Evolutionary conservation across 2,797 vertebrate genomes (phyloP).

Genomic region (Alectoris magna): DNA sequence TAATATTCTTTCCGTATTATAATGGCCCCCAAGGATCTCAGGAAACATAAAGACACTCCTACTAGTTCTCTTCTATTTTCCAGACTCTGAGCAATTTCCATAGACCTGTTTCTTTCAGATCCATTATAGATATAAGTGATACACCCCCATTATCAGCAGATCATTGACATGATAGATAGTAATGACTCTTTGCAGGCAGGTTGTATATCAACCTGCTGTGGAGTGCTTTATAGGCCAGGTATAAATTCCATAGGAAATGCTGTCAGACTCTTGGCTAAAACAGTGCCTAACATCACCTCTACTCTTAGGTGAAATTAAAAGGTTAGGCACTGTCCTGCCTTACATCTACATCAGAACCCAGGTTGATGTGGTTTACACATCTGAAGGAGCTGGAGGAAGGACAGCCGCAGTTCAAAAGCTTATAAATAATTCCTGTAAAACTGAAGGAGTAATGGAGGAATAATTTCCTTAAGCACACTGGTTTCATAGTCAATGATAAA

Average conservation of each 20-base stretch:
- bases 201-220: conserved; percentile 9
- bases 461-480: not conserved
- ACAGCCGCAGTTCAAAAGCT: not conserved
- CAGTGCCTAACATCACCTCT: not conserved
- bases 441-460: not conserved
- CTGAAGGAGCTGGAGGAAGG: not conserved
- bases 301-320: not conserved
- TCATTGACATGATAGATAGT: conserved; percentile 63
- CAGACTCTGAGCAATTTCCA: conserved; percentile 46
- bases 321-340: not conserved
- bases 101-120: conserved; percentile 63
- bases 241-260: conserved; percentile 8
- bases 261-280: not conserved
- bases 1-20: conserved; percentile 30
- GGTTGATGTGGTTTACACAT: not conserved
- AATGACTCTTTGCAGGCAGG: conserved; percentile 46
- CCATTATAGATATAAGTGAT: conserved; percentile 42
- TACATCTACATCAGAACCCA: not conserved
- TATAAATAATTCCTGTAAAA: not conserved
- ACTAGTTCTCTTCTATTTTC: not conserved
- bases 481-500: not conserved
- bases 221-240: conserved; percentile 20
- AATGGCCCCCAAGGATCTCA: conserved; percentile 37
- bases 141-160: conserved; percentile 57
- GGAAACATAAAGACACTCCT: conserved; percentile 44